Evolutionary conservation across 2,888 invertebrate species (phyloP), one percentile per base, ranked within the genome.

Genomic region (Drosophila neoperkinsi): DNA sequence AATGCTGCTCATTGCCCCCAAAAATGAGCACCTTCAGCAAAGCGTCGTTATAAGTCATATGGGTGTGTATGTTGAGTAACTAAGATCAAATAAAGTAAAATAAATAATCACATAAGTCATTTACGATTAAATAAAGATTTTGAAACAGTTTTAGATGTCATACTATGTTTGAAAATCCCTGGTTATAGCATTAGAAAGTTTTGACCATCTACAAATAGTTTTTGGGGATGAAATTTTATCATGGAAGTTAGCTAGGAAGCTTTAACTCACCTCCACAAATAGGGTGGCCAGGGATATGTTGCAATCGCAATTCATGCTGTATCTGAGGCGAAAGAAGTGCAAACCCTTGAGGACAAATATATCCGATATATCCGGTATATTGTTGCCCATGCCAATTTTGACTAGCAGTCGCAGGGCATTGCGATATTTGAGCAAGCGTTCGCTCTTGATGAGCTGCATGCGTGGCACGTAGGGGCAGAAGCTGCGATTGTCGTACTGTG

Each of bases 391-490:
- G 38, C 83, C 84, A 30, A 83, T 72, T 46, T 79, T 84, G 4
- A 81, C 51, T n/a, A 83, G 66, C 59, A 83, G 55, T 3, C 87
- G 84, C 31, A 83, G 28, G 2, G 69, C 83, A 61, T 84, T 74
- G 43, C 87, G 81, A 57, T 83, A 84, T 25, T 86, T 86, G 41
- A 79, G 38, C 81, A 84, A 72, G 13, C 81, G 68, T 9, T 84
- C 84, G 25, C 74, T 76, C 10, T 72, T 74, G 0, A 81, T 57
- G 18, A 53, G 46, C 58, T 83, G 83, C 83, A 83, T 84, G 43
- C 81, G 74, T 7, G 83, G 83, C 57, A 83, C 87, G 34, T 84
- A 81, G 6, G 83, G 84, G n/a, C 87, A 84, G 53, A 83, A 83
- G 71, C 79, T 84, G 60, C 81, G 81, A 9, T 76, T 65, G 34